Evolutionary conservation across 2,113 vertebrate genomes (phyloP).

Genomic region (Mobula hypostoma): DNA sequence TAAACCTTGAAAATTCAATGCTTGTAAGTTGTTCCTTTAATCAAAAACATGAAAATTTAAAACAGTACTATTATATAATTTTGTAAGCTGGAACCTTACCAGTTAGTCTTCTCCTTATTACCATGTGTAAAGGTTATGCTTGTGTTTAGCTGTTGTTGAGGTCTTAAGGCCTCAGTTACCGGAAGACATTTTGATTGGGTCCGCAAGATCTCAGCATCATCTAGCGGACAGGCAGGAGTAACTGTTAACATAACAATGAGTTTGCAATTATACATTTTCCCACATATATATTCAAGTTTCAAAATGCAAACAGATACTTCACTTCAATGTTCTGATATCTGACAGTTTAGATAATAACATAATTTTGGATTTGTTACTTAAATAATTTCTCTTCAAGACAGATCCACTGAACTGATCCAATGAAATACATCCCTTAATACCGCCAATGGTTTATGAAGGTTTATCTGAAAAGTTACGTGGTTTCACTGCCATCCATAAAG

Average conservation of each 20-base stretch:
- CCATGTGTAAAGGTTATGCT: constrained; percentile 14
- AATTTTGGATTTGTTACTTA: neutral
- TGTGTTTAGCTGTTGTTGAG: neutral
- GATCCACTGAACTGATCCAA: neutral
- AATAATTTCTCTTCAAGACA: neutral
- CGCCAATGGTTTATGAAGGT: neutral
- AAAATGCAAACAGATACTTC: neutral
- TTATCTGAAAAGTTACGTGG: neutral
- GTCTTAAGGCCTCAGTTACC: neutral
- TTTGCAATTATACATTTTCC: neutral
- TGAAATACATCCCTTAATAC: neutral
- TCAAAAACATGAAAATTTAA: neutral
- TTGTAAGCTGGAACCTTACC: neutral
- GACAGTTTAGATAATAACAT: neutral
- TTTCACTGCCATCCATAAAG: neutral
- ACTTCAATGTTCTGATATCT: neutral
- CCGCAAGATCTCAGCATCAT: neutral
- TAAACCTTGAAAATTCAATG: neutral
- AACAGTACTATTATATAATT: neutral
- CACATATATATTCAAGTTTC: neutral
- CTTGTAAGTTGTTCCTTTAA: neutral
- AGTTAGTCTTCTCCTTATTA: neutral
- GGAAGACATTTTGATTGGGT: neutral
- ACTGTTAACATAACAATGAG: neutral
- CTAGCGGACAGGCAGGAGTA: neutral